Conservation (phyloP, 2,113 vertebrate species). For the Procavia capensis region DNA sequence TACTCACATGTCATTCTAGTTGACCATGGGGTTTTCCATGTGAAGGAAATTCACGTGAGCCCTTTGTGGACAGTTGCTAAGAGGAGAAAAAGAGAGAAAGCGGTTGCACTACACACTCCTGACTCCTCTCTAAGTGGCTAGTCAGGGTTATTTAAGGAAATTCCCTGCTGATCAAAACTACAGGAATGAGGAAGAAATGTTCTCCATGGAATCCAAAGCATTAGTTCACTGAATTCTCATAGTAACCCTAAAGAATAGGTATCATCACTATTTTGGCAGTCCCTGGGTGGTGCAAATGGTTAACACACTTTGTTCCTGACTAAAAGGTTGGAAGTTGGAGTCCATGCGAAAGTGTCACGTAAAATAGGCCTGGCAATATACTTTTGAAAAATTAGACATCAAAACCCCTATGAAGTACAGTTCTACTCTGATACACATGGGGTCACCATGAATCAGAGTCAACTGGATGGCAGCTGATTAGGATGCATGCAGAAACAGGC, state of each 20-base stretch:
- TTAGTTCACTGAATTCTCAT: not conserved
- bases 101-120: not conserved
- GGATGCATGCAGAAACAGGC: not conserved
- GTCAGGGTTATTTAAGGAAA: not conserved
- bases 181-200: not conserved
- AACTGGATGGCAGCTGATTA: not conserved
- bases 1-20: not conserved
- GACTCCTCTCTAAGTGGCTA: not conserved
- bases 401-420: not conserved
- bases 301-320: not conserved
- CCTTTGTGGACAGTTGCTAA: not conserved
- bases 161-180: not conserved
- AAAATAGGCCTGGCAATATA: not conserved
- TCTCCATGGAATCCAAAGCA: not conserved
- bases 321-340: too few species aligned
- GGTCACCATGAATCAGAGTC: not conserved
- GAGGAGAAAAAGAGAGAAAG: not conserved
- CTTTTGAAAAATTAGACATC: not conserved
- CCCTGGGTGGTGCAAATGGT: not conserved
- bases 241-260: not conserved
- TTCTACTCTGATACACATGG: not conserved
- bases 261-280: not conserved
- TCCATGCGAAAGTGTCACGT: not conserved
- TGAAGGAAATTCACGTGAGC: not conserved
- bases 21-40: not conserved